Conservation (phyloP, 1,140 invertebrate species). For the Meteorus sp. region DNA sequence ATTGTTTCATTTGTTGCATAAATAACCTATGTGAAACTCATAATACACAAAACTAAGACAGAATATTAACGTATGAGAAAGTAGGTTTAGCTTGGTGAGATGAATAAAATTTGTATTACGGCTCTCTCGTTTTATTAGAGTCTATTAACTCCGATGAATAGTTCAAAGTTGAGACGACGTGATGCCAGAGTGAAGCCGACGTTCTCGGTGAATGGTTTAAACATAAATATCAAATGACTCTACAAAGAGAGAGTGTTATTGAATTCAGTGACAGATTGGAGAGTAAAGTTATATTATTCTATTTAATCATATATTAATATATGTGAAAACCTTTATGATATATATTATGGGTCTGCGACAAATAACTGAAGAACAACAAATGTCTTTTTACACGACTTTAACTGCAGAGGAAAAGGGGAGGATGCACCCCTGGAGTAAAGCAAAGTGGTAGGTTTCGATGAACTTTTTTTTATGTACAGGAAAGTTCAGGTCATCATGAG, state of each 20-base stretch:
- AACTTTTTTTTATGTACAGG: not conserved
- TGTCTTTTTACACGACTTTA: constrained; percentile 44
- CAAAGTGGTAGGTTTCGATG: constrained; percentile 45
- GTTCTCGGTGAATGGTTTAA: not conserved
- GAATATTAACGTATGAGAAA: too few relatives aligned
- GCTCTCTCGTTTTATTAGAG: constrained; percentile 7
- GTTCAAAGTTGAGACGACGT: not conserved
- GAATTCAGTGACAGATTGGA: not conserved
- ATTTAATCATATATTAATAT: not conserved
- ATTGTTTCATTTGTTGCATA: too few relatives aligned
- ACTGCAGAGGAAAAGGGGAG: constrained; percentile 48
- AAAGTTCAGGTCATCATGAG: not conserved
- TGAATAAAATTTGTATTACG: not conserved
- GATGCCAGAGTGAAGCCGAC: not conserved
- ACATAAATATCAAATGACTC: too few relatives aligned
- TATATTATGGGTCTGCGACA: constrained; percentile 26
- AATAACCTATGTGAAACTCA: too few relatives aligned
- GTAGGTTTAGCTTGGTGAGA: too few relatives aligned
- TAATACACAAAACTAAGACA: too few relatives aligned
- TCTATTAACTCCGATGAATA: constrained; percentile 22
- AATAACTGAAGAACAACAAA: constrained; percentile 33
- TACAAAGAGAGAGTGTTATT: too few relatives aligned
- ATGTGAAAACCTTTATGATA: not conserved
- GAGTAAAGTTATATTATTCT: too few relatives aligned
- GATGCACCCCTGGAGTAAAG: constrained; percentile 46